Evolutionary conservation across 2,797 vertebrate species (phyloP).

Genomic region (Anableps anableps): DNA sequence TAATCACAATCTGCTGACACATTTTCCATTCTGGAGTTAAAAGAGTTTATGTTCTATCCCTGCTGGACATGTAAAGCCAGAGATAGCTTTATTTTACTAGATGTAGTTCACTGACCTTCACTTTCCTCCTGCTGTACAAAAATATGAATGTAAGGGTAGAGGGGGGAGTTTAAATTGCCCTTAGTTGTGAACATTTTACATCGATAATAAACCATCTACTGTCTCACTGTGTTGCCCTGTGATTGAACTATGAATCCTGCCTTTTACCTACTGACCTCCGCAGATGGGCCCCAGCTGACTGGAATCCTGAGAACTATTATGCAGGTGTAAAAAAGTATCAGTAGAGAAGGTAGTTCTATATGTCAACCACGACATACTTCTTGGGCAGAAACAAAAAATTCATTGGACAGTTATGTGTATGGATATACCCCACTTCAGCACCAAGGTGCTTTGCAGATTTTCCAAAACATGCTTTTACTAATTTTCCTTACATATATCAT

Average conservation of each 20-base stretch:
- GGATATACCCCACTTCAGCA: background rate
- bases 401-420: background rate
- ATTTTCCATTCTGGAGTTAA: background rate
- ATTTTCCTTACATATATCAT: background rate
- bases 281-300: background rate
- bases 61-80: background rate
- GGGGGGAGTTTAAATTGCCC: background rate
- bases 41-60: background rate
- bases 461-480: background rate
- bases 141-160: background rate
- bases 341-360: background rate
- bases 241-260: background rate
- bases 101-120: background rate
- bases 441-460: no score
- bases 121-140: background rate
- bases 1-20: constrained; percentile 8
- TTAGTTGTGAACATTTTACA: background rate
- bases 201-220: background rate
- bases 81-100: background rate
- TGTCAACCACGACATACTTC: background rate
- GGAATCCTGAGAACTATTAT: background rate
- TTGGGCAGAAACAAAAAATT: background rate
- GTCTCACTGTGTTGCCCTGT: background rate
- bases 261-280: background rate
- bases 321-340: background rate